Conservation (phyloP, 2,113 vertebrate genomes). For the Corvus moneduloides region DNA sequence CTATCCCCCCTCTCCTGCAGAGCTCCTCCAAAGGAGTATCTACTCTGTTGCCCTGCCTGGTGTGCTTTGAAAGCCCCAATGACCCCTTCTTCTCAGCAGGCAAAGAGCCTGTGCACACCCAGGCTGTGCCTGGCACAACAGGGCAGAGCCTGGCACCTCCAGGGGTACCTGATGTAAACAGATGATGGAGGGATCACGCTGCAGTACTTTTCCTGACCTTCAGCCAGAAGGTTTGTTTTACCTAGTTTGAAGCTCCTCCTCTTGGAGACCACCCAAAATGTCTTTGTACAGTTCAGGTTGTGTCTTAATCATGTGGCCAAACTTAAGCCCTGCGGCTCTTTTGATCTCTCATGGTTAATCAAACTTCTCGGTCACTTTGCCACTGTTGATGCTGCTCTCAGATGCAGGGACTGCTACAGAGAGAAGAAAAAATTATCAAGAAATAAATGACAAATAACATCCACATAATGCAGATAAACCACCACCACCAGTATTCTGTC, state of each 20-base stretch:
- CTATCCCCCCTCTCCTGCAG: not conserved
- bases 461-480: not conserved
- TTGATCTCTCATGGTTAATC: not conserved
- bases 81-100: not conserved
- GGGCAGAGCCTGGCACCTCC: not conserved
- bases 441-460: not conserved
- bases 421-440: not conserved
- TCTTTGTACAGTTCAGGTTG: not conserved
- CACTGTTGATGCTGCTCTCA: not conserved
- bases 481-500: not conserved
- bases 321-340: not conserved
- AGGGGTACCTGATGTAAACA: not conserved
- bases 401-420: not conserved
- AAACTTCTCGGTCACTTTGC: fast-evolving
- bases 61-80: not conserved
- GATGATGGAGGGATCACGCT: fast-evolving
- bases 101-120: too few relatives aligned
- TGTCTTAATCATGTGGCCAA: not conserved
- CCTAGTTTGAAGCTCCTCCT: not conserved
- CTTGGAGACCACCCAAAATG: not conserved
- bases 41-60: not conserved
- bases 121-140: not conserved
- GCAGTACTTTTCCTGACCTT: not conserved
- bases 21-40: not conserved
- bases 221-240: not conserved